Evolutionary conservation across 2,797 vertebrate species (phyloP), one percentile per base, ranked within the genome.

Genomic region (Hoplostethus atlanticus): DNA sequence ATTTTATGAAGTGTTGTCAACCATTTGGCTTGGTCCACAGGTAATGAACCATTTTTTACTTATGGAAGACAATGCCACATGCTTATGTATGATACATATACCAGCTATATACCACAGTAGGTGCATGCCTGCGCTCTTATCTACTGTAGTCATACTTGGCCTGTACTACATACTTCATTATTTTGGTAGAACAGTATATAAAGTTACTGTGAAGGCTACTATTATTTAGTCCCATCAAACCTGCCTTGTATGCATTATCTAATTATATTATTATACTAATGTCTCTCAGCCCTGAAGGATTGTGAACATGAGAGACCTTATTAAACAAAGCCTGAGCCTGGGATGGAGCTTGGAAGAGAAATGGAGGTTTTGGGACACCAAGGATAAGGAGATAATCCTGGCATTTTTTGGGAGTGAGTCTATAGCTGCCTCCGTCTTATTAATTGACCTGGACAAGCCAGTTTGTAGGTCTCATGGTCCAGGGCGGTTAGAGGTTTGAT

Each of bases 361-460:
- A 68, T 68, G 65, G 34, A 50, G 47, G 16, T 68, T 83, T 68
- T 60, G 53, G 62, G 53, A 54, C 34, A 34, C 30, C 8, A 36
- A 68, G 36, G 40, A 60, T 76, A 30, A 77, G n/a, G 63, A 59
- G 75, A 53, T 73, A 84, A 81, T 80, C 65, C 73, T 15, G 31
- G 17, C 57, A 60, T 71, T 72, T 71, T 76, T 57, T 47, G 28
- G 57, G 15, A 17, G 60, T n/a, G 57, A 16, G 62, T 59, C 61
- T 72, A 54, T 47, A 66, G 67, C 58, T 57, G 59, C 70, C 34
- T 28, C 55, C 3, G 65, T 80, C 60, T 59, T 71, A 60, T 79
- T 83, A 81, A 82, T 86, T 71, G 80, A 71, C 78, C 71, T 57
- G 51, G 70, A 68, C 42, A 44, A 73, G 60, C 47, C 31, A 54